Base-by-base conservation (phyloP, 2,797 vertebrate genomes). In the Amniataba percoides region DNA sequence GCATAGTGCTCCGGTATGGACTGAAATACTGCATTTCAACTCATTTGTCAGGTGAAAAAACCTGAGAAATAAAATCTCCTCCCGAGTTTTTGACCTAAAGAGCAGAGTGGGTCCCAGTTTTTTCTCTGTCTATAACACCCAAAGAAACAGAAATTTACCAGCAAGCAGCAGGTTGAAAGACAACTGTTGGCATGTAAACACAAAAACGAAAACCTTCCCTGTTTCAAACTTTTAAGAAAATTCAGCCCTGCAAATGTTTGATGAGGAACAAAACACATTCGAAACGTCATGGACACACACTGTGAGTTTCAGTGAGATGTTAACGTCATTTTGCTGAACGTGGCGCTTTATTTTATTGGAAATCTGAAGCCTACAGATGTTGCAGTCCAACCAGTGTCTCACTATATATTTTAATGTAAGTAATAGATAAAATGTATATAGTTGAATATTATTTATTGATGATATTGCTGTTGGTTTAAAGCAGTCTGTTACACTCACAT, bases 361-460 rank as follows among this genome's bases (percentile, higher is more conserved):
- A n/a, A n/a, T 5, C 27, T 31, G 3, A 3, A 31, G 27, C 27
- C 27, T 11, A 14, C 25, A 25, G 39, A 3, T 31, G 18, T 58
- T 36, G 15, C 36, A 34, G 12, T 4, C 3, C n/a, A 40, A 10
- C n/a, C 15, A 9, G 34, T 7, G n/a, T 39, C 42, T 43, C 60
- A 39, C 14, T 42, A 1, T 63, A 43, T 34, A 16, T 46, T 7
- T 14, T 42, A 56, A 36, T 56, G 42, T 15, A 59, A 58, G 34
- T 36, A 56, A 77, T 59, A 19, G 46, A 52, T 51, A 43, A 45
- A 64, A 68, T 46, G 1, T 51, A 61, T 51, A 61, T 61, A 19
- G 21, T 8, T 49, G 42, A n/a, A 25, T 56, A 46, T 84, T 36
- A 73, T 72, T 79, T 65, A 73, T 75, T 71, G n/a, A 80, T 66